Base-by-base conservation (phyloP, 1,140 invertebrate species). In the Trachymyrmex cornetzi region DNA sequence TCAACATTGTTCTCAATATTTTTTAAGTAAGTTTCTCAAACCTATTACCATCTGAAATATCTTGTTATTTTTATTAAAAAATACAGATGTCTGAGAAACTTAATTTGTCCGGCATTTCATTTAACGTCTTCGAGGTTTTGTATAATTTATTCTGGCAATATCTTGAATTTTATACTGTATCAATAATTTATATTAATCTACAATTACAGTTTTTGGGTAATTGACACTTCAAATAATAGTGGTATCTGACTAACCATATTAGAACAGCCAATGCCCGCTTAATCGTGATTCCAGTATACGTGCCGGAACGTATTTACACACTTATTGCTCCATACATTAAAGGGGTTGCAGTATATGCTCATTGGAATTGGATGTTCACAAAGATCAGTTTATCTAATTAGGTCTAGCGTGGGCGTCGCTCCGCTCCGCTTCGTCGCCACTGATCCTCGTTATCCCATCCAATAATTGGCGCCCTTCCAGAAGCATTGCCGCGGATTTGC, bases 341-440 rank as follows among this genome's bases (percentile, higher is more conserved):
- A 84, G 80, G 38, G 55, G 55, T 59, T 80, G 34, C 30, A 24
- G n/a, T 89, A 74, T 34, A 71, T 44, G 64, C 57, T 77, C 44
- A n/a, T 61, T 30, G 77, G 30, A 86, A 89, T 89, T 77, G 81
- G 61, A 88, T 69, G 77, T 79, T 67, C 84, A 61, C 88, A 86
- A 89, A 88, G 88, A 89, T 88, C 87, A 77, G 87, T 89, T 89
- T 86, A 88, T 88, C 88, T 89, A 89, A 90, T 90, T 90, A 90
- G 82, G 84, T 90, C 85, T 86, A 89, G 84, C 77, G 30, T 19
- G 64, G 69, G 61, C 71, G 63, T 59, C 71, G 77, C 34, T 77
- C 27, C 71, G 77, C 34, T 77, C 19, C 87, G 87, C 87, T 90
- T 82, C 87, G 88, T 88, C 88, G 88, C 87, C 88, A 79, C 85